Percentiles rank a stretch among this genome's conserved stretches.
Conservation (phyloP, 2,888 invertebrate species). For the Galeopsomyia nigrocyanea region DNA sequence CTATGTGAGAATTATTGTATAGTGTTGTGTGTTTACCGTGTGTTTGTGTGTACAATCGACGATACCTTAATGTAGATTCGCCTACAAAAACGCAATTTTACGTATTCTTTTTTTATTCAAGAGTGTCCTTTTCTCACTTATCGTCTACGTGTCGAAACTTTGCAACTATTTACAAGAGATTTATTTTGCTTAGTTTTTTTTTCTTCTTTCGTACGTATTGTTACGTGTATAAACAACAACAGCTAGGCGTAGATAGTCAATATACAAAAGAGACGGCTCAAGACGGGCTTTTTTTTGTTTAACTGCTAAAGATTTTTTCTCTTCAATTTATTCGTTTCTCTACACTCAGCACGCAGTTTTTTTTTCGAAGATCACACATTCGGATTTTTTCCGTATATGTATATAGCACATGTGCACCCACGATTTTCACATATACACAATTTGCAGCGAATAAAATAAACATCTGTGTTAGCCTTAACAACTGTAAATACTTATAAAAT, state of each 20-base stretch:
- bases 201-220: slow-evolving; percentile 24
- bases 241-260: slow-evolving; percentile 51
- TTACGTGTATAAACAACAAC: slow-evolving; percentile 57
- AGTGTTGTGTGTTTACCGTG: slow-evolving; percentile 58
- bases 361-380: slow-evolving; percentile 34
- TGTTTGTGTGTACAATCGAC: slow-evolving; percentile 57
- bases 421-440: slow-evolving; percentile 11
- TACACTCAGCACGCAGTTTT: slow-evolving; percentile 27
- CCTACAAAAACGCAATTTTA: slow-evolving; percentile 53
- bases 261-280: slow-evolving; percentile 57
- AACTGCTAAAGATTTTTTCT: not conserved
- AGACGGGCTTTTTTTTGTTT: slow-evolving; percentile 41
- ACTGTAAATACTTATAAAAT: too few species aligned
- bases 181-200: too few species aligned
- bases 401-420: not conserved
- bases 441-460: not conserved
- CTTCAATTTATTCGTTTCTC: slow-evolving; percentile 9
- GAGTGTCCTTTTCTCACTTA: slow-evolving; percentile 24
- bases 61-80: slow-evolving; percentile 53
- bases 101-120: slow-evolving; percentile 49
- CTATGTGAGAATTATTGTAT: slow-evolving; percentile 55
- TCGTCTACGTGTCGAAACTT: slow-evolving; percentile 44
- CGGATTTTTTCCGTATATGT: slow-evolving; percentile 3
- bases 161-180: slow-evolving; percentile 57
- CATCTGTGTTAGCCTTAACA: too few species aligned